Evolutionary conservation across 2,113 vertebrate species (phyloP).

Genomic region (Synchiropus splendidus): DNA sequence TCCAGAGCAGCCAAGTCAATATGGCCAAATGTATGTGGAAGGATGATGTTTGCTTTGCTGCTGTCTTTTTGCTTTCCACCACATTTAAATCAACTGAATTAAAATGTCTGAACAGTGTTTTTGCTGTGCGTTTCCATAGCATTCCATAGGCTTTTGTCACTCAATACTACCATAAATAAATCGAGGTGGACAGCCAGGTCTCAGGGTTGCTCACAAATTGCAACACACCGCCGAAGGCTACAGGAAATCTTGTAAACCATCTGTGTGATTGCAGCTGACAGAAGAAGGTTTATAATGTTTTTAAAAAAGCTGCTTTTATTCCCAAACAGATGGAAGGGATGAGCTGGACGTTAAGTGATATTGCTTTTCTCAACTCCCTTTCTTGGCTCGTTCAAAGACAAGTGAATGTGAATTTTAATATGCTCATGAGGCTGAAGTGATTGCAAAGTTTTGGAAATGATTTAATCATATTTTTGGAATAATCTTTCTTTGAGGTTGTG

Average conservation of each 20-base stretch:
- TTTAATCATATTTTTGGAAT: too few species aligned
- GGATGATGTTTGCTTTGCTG: too few species aligned
- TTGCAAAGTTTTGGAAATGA: background rate
- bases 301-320: conserved; percentile 37
- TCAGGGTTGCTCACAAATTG: conserved; percentile 34
- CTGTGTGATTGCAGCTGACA: conserved; percentile 33
- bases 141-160: background rate
- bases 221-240: conserved; percentile 29
- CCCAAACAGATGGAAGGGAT: conserved; percentile 13
- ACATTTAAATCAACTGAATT: too few species aligned
- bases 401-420: conserved; percentile 12
- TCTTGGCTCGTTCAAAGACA: conserved; percentile 17
- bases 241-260: conserved; percentile 41
- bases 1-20: too few species aligned
- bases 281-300: conserved; percentile 34
- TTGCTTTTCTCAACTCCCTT: conserved; percentile 25
- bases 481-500: too few species aligned
- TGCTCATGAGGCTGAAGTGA: too few species aligned
- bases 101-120: too few species aligned
- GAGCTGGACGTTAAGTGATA: conserved; percentile 18
- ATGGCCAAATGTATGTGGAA: too few species aligned
- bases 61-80: too few species aligned
- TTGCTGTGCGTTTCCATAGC: too few species aligned
- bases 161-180: conserved; percentile 45
- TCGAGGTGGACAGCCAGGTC: conserved; percentile 26